Evolutionary conservation across 2,797 vertebrate genomes (phyloP).

Genomic region (Sphenodon punctatus): DNA sequence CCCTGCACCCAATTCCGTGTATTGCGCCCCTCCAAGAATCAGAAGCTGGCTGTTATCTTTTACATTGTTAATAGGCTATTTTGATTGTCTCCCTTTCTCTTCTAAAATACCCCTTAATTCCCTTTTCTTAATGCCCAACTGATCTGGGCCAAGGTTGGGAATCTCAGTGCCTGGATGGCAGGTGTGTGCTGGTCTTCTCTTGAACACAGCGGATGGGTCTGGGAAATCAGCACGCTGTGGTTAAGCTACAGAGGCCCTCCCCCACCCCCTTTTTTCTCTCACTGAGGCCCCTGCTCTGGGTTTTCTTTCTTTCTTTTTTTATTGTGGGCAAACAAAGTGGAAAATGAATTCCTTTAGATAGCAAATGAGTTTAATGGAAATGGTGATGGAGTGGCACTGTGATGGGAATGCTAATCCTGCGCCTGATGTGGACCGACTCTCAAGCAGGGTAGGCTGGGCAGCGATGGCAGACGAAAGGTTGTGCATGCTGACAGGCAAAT

Average conservation of each 20-base stretch:
- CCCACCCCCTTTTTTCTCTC: background rate
- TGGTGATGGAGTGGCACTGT: constrained; percentile 55
- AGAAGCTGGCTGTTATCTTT: background rate
- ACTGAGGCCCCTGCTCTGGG: background rate
- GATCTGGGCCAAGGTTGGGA: background rate
- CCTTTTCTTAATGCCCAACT: background rate
- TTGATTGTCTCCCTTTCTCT: background rate
- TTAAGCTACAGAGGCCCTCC: background rate
- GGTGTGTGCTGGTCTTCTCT: background rate
- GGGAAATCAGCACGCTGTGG: background rate
- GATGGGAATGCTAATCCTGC: constrained; percentile 40
- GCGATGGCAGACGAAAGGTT: background rate
- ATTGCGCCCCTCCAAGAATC: background rate
- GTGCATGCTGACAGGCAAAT: background rate
- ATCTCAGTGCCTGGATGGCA: background rate
- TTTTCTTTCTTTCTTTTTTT: background rate
- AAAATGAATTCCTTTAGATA: constrained; percentile 72
- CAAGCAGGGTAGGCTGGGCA: constrained; percentile 47
- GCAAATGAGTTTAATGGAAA: constrained; percentile 69
- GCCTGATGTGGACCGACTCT: constrained; percentile 22
- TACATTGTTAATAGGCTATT: background rate
- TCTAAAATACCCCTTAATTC: background rate
- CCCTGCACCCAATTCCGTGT: background rate
- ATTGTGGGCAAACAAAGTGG: constrained; percentile 63
- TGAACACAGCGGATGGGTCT: background rate